Base-by-base conservation (phyloP, 2,113 vertebrate genomes). In the Corythaeola cristata region DNA sequence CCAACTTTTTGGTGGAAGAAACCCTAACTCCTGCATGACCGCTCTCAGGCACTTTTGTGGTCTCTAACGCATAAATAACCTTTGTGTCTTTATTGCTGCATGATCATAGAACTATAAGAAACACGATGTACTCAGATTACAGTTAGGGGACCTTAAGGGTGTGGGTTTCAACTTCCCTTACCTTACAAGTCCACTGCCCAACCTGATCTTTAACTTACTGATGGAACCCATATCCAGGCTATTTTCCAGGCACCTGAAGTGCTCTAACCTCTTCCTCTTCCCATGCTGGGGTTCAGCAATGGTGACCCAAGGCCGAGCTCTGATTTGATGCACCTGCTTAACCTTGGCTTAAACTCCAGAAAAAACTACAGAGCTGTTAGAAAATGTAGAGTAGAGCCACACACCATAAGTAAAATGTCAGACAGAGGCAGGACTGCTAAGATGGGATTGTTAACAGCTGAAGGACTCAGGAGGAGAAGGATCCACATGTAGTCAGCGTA, bases 61-160 rank as follows among this genome's bases (percentile, higher is more conserved):
- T 44, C 13, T 44, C 12, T 44, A 44, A 44, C 12, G 13, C 41
- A 44, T 44, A 12, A 44, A 44, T 12, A 44, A 44, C 41, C 41
- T 15, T 44, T 44, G 41, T 44, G 41, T 44, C 41, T 44, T 44
- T 44, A 44, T 12, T 12, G 41, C 41, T 13, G 14, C 41, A 12
- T 44, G 41, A 44, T 44, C 41, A 44, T 20, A 89, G 8, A 78
- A 49, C 12, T 52, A 1, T 67, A 84, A 66, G 64, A 75, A 84
- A 68, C 1, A 3, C 24, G 4, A 69, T 23, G 4, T 8, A 71
- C 52, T 66, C 37, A 83, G 5, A 6, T 67, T 55, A 35, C 6
- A 66, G 0, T 74, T 15, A 66, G 12, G 12, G 2, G 5, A 47
- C 15, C 8, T 11, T 45, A 28, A 5, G 5, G 11, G 15, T 12